Evolutionary conservation across 1,140 invertebrate species (phyloP).

Genomic region (Lamellibrachia luymesi): DNA sequence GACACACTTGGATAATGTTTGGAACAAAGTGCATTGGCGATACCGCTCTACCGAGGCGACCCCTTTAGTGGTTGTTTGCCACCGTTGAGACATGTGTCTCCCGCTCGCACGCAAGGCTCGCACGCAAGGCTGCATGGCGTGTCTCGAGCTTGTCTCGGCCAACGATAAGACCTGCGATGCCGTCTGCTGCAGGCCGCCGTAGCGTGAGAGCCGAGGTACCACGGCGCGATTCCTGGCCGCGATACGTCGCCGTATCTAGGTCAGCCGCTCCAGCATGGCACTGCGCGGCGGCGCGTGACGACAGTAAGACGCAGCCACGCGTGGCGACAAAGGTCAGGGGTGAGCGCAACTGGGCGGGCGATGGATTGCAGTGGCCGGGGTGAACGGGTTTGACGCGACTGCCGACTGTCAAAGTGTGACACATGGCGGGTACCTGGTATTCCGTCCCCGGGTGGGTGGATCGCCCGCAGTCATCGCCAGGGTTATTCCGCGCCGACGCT

Average conservation of each 20-base stretch:
- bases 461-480: not conserved
- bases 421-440: not conserved
- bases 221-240: not conserved
- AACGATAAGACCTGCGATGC: not conserved
- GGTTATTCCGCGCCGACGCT: no score
- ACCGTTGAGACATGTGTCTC: not conserved
- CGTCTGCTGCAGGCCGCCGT: not conserved
- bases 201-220: not conserved
- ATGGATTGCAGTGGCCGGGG: not conserved
- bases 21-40: no score
- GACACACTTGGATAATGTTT: no score
- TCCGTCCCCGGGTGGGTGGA: not conserved
- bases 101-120: not conserved
- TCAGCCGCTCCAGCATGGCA: not conserved
- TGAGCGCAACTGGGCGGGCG: not conserved
- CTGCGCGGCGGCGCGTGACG: not conserved
- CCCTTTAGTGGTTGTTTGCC: not conserved
- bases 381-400: not conserved
- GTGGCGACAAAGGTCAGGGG: not conserved
- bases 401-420: not conserved
- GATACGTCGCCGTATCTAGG: not conserved
- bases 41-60: not conserved
- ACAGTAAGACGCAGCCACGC: not conserved
- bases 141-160: not conserved
- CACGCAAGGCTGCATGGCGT: not conserved